phyloP scores from a whole-genome alignment of 1,140 invertebrate genomes.

The Drosophila nigrodunni region DNA sequence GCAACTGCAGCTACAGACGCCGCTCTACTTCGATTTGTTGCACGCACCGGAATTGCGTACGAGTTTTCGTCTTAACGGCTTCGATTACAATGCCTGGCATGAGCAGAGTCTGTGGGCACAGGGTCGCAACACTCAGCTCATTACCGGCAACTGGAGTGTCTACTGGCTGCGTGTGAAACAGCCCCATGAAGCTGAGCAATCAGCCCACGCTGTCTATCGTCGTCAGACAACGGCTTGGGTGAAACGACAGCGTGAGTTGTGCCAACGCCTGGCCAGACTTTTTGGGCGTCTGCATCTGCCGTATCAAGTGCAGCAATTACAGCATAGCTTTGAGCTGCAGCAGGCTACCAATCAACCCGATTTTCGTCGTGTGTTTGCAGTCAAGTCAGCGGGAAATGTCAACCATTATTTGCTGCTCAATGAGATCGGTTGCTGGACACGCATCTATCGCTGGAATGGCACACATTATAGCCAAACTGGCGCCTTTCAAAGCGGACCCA shows the following conservation, averaged over 20 bases:
- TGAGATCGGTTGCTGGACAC: slow-evolving; percentile 61
- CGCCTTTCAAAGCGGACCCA: slow-evolving; percentile 59
- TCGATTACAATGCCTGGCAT: slow-evolving; percentile 69
- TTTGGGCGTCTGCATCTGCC: slow-evolving; percentile 47
- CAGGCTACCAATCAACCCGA: slow-evolving; percentile 37
- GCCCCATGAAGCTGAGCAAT: not conserved
- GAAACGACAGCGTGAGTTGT: slow-evolving; percentile 41
- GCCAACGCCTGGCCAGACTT: slow-evolving; percentile 35
- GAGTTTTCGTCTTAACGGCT: slow-evolving; percentile 56
- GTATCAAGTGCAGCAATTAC: slow-evolving; percentile 54
- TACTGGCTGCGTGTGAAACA: slow-evolving; percentile 57
- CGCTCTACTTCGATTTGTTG: slow-evolving; percentile 63
- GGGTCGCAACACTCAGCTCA: slow-evolving; percentile 42
- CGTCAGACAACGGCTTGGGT: slow-evolving; percentile 35
- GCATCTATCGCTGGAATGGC: slow-evolving; percentile 61
- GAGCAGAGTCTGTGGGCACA: slow-evolving; percentile 53
- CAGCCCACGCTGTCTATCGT: slow-evolving; percentile 25
- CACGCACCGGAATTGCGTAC: slow-evolving; percentile 52
- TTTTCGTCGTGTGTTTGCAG: slow-evolving; percentile 54
- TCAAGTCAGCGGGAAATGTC: slow-evolving; percentile 11
- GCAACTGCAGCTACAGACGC: slow-evolving; percentile 59
- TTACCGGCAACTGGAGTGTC: slow-evolving; percentile 75
- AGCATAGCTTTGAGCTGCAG: slow-evolving; percentile 30
- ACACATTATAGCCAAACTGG: slow-evolving; percentile 31
- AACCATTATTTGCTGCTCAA: slow-evolving; percentile 66